A percentile compares a stretch with the other conserved stretches of the same genome.
phyloP scores from a whole-genome alignment of 2,797 vertebrate species.

The Eleutherodactylus coqui region DNA sequence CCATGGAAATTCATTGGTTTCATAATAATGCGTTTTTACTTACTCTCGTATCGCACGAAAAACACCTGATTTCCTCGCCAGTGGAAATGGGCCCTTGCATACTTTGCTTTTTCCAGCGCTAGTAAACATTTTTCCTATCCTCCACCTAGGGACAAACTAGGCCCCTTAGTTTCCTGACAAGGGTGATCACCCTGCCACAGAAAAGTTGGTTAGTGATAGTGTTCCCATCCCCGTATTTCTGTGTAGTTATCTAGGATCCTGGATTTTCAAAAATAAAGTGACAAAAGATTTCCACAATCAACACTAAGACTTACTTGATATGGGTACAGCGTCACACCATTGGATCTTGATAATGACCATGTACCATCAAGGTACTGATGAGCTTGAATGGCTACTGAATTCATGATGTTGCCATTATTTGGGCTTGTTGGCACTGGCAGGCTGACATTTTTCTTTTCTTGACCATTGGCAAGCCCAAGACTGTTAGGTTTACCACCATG shows the following conservation, averaged over 20 bases:
- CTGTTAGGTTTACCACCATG: slow-evolving; percentile 83
- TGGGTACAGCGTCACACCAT: slow-evolving; percentile 83
- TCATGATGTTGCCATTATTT: slow-evolving; percentile 80
- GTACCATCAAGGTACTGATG: slow-evolving; percentile 87
- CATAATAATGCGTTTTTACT: too few relatives aligned
- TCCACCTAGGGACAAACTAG: too few relatives aligned
- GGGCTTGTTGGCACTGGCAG: slow-evolving; percentile 85
- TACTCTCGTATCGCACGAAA: too few relatives aligned
- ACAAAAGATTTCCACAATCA: neutral
- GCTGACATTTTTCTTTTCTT: slow-evolving; percentile 85
- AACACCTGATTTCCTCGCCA: too few relatives aligned
- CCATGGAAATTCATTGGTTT: too few relatives aligned
- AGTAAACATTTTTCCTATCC: too few relatives aligned
- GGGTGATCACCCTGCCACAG: too few relatives aligned
- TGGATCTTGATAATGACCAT: slow-evolving; percentile 81
- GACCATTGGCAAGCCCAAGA: slow-evolving; percentile 82
- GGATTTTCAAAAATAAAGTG: neutral
- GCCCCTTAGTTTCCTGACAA: too few relatives aligned
- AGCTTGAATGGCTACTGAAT: slow-evolving; percentile 84
- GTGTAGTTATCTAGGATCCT: neutral
- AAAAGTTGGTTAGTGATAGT: too few relatives aligned
- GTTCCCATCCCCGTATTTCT: too few relatives aligned
- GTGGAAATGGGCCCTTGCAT: too few relatives aligned
- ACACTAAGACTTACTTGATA: slow-evolving; percentile 81
- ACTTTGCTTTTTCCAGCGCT: too few relatives aligned